Percentiles rank a stretch among this genome's conserved stretches.
Conservation (phyloP, 1,140 invertebrate genomes). For the Glomeris maerens region DNA sequence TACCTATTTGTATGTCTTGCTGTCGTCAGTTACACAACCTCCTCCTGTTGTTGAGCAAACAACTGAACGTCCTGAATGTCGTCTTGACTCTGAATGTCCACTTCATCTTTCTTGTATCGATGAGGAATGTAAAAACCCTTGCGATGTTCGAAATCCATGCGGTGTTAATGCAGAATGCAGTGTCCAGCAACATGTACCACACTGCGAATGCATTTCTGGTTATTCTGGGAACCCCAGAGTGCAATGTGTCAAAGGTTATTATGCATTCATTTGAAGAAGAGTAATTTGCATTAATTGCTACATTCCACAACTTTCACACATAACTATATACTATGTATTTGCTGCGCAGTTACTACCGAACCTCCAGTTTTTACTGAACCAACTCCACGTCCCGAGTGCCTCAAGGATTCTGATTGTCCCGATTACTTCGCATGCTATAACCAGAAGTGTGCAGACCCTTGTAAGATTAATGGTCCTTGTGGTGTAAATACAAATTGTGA, state of each 20-base stretch:
- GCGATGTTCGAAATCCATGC: slow-evolving; percentile 44
- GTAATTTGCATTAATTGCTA: neutral
- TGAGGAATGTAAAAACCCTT: slow-evolving; percentile 65
- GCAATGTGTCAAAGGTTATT: slow-evolving; percentile 36
- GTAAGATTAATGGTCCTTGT: slow-evolving; percentile 24
- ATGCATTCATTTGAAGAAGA: slow-evolving; percentile 43
- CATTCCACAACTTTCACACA: neutral
- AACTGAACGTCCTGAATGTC: too few species aligned
- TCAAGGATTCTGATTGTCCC: slow-evolving; percentile 32
- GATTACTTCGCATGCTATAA: slow-evolving; percentile 26
- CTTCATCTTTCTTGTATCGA: slow-evolving; percentile 63
- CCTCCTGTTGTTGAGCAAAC: neutral
- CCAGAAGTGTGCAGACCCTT: slow-evolving; percentile 28
- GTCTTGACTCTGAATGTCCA: slow-evolving; percentile 56
- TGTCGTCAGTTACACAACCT: neutral
- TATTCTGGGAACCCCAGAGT: slow-evolving; percentile 53
- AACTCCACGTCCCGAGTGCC: slow-evolving; percentile 23
- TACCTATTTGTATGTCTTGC: neutral
- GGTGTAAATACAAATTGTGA: slow-evolving; percentile 21
- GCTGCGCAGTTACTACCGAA: slow-evolving; percentile 22
- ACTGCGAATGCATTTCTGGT: slow-evolving; percentile 54
- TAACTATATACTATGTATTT: neutral
- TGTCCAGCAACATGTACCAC: slow-evolving; percentile 55
- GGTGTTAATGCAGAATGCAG: slow-evolving; percentile 64
- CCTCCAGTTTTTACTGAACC: slow-evolving; percentile 53